phyloP scores from a whole-genome alignment of 2,113 vertebrate species.

The Amblyornis subalaris region DNA sequence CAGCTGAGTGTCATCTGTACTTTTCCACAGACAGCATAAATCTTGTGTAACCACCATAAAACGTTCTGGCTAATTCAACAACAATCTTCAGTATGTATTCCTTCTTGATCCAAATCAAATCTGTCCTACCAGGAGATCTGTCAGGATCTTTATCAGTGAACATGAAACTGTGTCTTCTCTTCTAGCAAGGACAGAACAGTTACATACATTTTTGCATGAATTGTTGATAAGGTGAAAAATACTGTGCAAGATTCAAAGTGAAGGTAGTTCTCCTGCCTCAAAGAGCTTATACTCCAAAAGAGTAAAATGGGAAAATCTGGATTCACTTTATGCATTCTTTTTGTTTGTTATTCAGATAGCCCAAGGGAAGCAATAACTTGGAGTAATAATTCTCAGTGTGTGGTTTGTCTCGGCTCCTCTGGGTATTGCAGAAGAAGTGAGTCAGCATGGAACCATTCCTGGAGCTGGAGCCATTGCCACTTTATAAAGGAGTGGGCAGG shows the following conservation, averaged over 20 bases:
- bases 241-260: neutral
- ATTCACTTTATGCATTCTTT: constrained; percentile 44
- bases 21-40: neutral
- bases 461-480: neutral
- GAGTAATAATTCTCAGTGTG: constrained; percentile 46
- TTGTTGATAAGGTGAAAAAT: neutral
- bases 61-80: neutral
- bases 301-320: constrained; percentile 35
- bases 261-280: neutral
- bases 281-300: neutral
- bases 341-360: constrained; percentile 50
- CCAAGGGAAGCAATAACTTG: constrained; percentile 44
- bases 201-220: neutral
- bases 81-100: neutral
- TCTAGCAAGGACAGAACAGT: neutral
- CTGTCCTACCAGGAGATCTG: neutral
- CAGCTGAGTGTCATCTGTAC: constrained; percentile 7
- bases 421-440: constrained; percentile 42
- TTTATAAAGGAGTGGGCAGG: constrained; percentile 9
- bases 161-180: neutral
- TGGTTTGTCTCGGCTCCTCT: constrained; percentile 47
- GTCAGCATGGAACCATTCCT: constrained; percentile 39
- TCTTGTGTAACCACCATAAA: neutral
- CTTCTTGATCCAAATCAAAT: neutral
- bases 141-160: neutral